Conservation (phyloP, 2,797 vertebrate genomes). For the Sebastes ruberrimus region DNA sequence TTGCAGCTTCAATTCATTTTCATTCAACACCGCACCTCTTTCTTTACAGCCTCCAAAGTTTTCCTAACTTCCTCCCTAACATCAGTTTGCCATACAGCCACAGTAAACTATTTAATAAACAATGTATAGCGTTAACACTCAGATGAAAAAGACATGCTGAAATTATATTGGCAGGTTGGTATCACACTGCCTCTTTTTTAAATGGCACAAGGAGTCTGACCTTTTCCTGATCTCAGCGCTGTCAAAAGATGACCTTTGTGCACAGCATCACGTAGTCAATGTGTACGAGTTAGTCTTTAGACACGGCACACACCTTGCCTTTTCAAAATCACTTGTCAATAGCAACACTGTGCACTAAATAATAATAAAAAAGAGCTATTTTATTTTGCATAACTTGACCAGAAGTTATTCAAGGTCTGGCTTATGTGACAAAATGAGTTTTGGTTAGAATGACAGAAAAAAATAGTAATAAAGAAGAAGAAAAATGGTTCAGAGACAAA, state of each 20-base stretch:
- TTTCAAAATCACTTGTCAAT: slow-evolving; percentile 45
- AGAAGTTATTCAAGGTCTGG: neutral
- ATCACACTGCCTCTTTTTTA: slow-evolving; percentile 74
- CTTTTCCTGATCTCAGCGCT: slow-evolving; percentile 73
- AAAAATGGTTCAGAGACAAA: slow-evolving; percentile 32
- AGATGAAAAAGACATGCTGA: slow-evolving; percentile 67
- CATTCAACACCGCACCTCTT: neutral
- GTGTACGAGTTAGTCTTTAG: slow-evolving; percentile 47
- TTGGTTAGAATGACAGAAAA: slow-evolving; percentile 5
- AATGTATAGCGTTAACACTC: slow-evolving; percentile 42
- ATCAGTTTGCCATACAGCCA: slow-evolving; percentile 14
- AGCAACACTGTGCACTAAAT: slow-evolving; percentile 18
- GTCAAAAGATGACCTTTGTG: slow-evolving; percentile 78
- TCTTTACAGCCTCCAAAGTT: slow-evolving; percentile 28
- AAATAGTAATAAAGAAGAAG: neutral
- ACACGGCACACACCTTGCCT: slow-evolving; percentile 36
- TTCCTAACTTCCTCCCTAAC: slow-evolving; percentile 5
- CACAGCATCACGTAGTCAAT: slow-evolving; percentile 56
- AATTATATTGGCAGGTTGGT: slow-evolving; percentile 75
- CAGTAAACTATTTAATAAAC: slow-evolving; percentile 54
- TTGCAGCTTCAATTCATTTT: slow-evolving; percentile 9
- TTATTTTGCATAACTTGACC: neutral
- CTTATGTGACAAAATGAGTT: slow-evolving; percentile 16
- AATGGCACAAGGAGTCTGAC: slow-evolving; percentile 77
- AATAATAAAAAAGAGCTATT: neutral